Evolutionary conservation across 2,888 invertebrate species (phyloP), one percentile per base, ranked within the genome.

Genomic region (Sphaerophoria taeniata): DNA sequence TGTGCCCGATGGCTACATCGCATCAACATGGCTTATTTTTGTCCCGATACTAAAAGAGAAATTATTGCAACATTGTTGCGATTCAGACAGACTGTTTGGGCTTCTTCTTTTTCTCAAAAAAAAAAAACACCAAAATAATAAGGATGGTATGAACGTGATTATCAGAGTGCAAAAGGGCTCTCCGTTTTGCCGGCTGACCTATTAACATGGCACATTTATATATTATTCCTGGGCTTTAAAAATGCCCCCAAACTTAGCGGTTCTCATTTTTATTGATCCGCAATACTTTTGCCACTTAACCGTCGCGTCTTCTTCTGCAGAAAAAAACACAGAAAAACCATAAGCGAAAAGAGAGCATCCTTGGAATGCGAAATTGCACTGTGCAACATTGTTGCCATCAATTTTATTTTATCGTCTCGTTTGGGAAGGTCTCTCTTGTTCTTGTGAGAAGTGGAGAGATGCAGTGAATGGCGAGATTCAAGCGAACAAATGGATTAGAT

Each of bases 191-290:
- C 74, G 43, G 33, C 71, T 79, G 75, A 84, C 83, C 79, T 75
- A 84, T 84, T 79, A 84, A 79, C 79, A 75, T 75, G 55, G 70
- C 74, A 70, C 79, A 79, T 79, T 84, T 78, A 73, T 78, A 73
- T 67, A 6, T 0, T n/a, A n/a, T 43, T 11, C 24, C 51, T 51
- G 6, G 6, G n/a, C 31, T 67, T 65, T 51, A 36, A 7, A 53
- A 61, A 67, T 51, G 39, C 9, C n/a, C 39, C 24, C 24, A 24
- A 53, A 51, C 65, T 77, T 36, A 49, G 24, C 49, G 16, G 16
- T 61, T 61, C 55, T 73, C 24, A 24, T 24, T 24, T 24, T 24
- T 24, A 24, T 45, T 31, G 6, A 9, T 9, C 2, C 39, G 7
- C 5, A n/a, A 16, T 43, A 14, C 24, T 49, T 60, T 55, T 49